These are phyloP conservation scores for Merops nubicus DNA, from an alignment of 2,113 vertebrate genomes.

Conservation along the genomic window DNA sequence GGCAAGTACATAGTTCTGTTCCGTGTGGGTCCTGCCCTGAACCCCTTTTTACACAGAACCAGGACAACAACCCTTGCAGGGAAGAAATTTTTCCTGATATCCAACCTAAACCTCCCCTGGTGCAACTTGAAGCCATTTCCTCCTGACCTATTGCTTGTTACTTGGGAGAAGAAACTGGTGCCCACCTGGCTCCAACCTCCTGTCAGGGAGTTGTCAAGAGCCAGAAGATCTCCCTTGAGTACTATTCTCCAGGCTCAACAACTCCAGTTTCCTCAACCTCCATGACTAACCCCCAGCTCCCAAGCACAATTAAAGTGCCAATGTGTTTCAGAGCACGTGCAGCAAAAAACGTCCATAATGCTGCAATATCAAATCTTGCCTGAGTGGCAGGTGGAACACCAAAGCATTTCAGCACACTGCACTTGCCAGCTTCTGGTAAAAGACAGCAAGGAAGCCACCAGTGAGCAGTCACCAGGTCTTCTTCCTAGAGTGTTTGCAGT, in stretches of 20 bases:
- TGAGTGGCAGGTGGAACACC: background rate
- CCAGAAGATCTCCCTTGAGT: background rate
- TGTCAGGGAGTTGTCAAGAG: background rate
- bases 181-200: background rate
- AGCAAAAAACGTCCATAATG: background rate
- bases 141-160: no score
- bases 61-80: background rate
- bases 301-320: background rate
- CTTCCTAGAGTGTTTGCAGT: background rate
- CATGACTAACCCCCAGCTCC: background rate
- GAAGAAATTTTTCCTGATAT: background rate
- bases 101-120: background rate
- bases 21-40: no score
- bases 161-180: background rate
- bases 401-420: background rate
- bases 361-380: background rate
- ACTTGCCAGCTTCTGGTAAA: background rate
- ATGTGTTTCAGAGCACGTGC: background rate
- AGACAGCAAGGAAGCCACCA: background rate
- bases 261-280: no score
- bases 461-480: background rate
- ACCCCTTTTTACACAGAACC: no score
- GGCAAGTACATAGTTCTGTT: no score
- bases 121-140: no score
- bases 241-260: background rate